phyloP scores from a whole-genome alignment of 2,113 vertebrate species.

The Podarcis raffonei region DNA sequence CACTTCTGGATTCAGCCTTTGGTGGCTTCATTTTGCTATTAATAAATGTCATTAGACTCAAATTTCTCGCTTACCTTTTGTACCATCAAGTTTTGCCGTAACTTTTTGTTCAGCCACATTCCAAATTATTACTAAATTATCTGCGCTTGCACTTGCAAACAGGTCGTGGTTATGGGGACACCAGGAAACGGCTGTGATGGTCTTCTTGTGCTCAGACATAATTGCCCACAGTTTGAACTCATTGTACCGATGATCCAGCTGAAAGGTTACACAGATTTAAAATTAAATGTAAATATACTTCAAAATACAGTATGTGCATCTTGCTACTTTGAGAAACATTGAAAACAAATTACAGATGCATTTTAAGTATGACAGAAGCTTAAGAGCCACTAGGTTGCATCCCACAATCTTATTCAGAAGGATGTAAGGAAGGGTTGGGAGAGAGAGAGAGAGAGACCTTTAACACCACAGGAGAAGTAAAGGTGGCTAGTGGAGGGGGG shows the following conservation, averaged over 20 bases:
- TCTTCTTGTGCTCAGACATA: constrained; percentile 99
- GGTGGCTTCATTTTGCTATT: neutral
- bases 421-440: neutral
- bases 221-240: constrained; percentile 94
- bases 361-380: neutral
- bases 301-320: neutral
- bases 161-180: constrained; percentile 92
- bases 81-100: constrained; percentile 87
- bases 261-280: constrained; percentile 30
- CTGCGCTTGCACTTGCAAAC: constrained; percentile 91
- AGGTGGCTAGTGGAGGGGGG: too few relatives aligned
- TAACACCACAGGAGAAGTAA: neutral
- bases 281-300: constrained; percentile 37
- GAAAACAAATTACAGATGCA: neutral
- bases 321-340: neutral
- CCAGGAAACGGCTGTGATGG: constrained; percentile 97
- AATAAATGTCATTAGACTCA: neutral
- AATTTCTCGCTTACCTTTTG: constrained; percentile 84
- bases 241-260: constrained; percentile 94
- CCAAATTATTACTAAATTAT: constrained; percentile 94
- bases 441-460: neutral
- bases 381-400: neutral
- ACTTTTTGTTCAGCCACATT: constrained; percentile 93
- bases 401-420: neutral
- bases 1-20: neutral